A percentile compares a stretch with the other conserved stretches of the same genome.
These are phyloP conservation scores for Drosophila ironensis DNA, from an alignment of 1,140 invertebrate genomes.

Conservation along the genomic window DNA sequence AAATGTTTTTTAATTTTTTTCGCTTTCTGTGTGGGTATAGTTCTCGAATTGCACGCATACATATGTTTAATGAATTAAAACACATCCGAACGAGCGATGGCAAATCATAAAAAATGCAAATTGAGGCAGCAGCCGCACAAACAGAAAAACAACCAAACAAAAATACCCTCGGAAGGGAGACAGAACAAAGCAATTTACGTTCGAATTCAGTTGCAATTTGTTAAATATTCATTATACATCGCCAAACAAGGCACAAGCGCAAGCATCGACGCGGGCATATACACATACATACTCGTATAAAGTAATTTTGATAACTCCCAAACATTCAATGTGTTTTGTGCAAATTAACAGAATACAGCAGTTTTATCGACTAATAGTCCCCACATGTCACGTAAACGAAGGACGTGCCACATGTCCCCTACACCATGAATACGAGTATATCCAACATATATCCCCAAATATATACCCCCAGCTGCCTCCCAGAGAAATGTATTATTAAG, in stretches of 20 bases:
- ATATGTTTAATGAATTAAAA: constrained; percentile 44
- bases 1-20: constrained; percentile 53
- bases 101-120: constrained; percentile 52
- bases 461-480: neutral
- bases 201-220: constrained; percentile 51
- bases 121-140: constrained; percentile 12
- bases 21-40: constrained; percentile 5
- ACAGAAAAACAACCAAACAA: constrained; percentile 5
- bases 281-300: constrained; percentile 14
- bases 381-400: constrained; percentile 47
- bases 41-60: constrained; percentile 9
- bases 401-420: constrained; percentile 32
- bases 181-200: constrained; percentile 43
- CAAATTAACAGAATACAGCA: constrained; percentile 51
- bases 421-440: too few species aligned
- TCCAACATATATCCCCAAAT: neutral
- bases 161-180: constrained; percentile 10
- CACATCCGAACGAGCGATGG: constrained; percentile 17
- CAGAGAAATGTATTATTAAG: constrained; percentile 42
- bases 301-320: constrained; percentile 34
- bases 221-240: constrained; percentile 48
- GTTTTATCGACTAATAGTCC: constrained; percentile 51
- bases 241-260: neutral
- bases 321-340: constrained; percentile 43
- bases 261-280: too few species aligned